These are phyloP conservation scores for Drosophila heteroneura DNA, from an alignment of 2,888 invertebrate genomes.

Conservation along the genomic window DNA sequence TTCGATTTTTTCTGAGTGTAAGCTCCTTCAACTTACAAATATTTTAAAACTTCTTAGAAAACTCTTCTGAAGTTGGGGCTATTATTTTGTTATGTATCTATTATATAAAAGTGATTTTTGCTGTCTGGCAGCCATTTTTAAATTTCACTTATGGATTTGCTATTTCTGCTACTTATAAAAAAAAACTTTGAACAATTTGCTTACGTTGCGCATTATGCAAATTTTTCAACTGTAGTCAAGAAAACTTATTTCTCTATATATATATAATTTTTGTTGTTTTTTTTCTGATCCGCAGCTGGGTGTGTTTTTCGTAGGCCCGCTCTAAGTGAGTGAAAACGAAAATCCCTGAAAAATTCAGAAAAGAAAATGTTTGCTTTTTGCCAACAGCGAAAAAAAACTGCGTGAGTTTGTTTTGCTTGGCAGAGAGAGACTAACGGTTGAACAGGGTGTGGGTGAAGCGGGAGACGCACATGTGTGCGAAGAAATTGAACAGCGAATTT, in stretches of 20 bases:
- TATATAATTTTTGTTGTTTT: not conserved
- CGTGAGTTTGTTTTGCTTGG: slow-evolving; percentile 37
- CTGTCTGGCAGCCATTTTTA: not conserved
- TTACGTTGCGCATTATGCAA: slow-evolving; percentile 69
- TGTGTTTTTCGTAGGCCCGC: slow-evolving; percentile 32
- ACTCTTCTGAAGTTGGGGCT: not conserved
- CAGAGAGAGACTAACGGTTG: too few relatives aligned
- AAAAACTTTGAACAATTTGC: slow-evolving; percentile 49
- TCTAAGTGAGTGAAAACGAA: slow-evolving; percentile 34
- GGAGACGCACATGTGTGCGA: slow-evolving; percentile 31
- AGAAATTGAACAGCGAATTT: slow-evolving; percentile 16
- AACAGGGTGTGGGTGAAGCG: not conserved
- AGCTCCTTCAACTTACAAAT: not conserved
- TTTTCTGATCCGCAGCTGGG: slow-evolving; percentile 43
- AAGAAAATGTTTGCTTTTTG: slow-evolving; percentile 53
- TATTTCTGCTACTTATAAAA: not conserved
- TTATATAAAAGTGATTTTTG: not conserved
- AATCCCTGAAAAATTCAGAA: slow-evolving; percentile 49
- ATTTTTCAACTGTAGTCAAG: slow-evolving; percentile 59
- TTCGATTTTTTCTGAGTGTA: too few relatives aligned
- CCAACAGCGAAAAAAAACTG: slow-evolving; percentile 20
- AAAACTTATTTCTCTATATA: slow-evolving; percentile 32
- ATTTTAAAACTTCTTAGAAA: not conserved
- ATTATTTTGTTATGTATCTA: not conserved
- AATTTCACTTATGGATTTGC: slow-evolving; percentile 14